Conservation (phyloP, 2,113 vertebrate genomes). For the Toxotes jaculatrix region DNA sequence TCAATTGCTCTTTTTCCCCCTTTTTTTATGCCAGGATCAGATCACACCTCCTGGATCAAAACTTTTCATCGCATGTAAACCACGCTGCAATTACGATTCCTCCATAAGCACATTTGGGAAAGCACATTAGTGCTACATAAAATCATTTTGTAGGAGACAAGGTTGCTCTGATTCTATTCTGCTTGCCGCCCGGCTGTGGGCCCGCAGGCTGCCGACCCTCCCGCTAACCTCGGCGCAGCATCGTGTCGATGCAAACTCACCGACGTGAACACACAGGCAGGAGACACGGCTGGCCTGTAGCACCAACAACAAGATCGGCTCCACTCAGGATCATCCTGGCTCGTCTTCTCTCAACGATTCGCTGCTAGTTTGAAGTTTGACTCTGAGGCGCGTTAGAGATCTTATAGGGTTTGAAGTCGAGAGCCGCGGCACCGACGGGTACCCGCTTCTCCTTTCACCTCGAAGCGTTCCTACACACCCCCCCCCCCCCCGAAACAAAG, state of each 20-base stretch:
- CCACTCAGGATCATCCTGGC: conserved; percentile 63
- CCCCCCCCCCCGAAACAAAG: conserved; percentile 53
- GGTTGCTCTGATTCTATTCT: background rate
- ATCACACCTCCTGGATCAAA: background rate
- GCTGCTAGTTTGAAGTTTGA: conserved; percentile 57
- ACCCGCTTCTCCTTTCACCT: conserved; percentile 72
- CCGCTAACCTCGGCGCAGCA: conserved; percentile 12
- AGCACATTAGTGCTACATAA: background rate
- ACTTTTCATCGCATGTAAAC: background rate
- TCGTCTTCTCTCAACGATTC: conserved; percentile 37
- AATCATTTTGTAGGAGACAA: background rate
- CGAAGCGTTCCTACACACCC: too few relatives aligned
- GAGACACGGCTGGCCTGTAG: conserved; percentile 64
- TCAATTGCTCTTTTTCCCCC: too few relatives aligned
- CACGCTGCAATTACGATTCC: background rate
- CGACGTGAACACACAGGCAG: conserved; percentile 15
- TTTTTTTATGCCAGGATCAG: too few relatives aligned
- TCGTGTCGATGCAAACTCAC: background rate
- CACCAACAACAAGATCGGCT: conserved; percentile 50
- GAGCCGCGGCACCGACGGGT: conserved; percentile 45
- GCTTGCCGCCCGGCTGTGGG: conserved; percentile 2
- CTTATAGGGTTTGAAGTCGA: conserved; percentile 74
- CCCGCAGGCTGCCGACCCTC: conserved; percentile 20
- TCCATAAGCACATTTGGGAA: background rate
- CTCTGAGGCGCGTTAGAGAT: conserved; percentile 69